phyloP scores from a whole-genome alignment of 2,888 invertebrate genomes.

The Melipona beecheii region DNA sequence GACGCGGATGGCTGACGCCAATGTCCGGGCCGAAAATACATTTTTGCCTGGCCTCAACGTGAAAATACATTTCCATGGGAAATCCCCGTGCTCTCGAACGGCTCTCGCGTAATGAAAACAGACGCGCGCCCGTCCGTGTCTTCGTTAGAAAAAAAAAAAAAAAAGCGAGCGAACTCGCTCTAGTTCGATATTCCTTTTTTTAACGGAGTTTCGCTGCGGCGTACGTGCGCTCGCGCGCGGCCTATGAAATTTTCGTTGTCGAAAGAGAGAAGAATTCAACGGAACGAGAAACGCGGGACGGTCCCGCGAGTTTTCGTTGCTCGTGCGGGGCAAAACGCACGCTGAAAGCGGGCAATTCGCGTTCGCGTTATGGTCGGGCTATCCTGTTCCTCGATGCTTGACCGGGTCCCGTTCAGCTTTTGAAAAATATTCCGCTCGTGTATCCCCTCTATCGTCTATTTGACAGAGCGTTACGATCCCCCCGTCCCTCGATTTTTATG shows the following conservation, averaged over 20 bases:
- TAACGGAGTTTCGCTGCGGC: not conserved
- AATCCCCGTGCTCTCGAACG: constrained; percentile 14
- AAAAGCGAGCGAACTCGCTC: not conserved
- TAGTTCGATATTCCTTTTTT: constrained; percentile 22
- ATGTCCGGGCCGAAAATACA: constrained; percentile 1
- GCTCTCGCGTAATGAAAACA: constrained; percentile 28
- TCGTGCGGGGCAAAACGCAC: not conserved
- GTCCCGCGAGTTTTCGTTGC: not conserved
- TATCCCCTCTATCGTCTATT: not conserved
- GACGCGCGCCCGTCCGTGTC: not conserved
- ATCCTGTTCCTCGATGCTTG: not conserved
- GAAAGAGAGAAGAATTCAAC: not conserved
- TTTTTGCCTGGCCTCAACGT: constrained; percentile 9
- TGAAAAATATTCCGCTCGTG: not conserved
- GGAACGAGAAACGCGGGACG: not conserved
- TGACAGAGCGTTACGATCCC: not conserved
- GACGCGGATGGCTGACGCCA: not conserved
- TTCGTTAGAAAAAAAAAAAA: constrained; percentile 24
- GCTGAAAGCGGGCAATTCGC: not conserved
- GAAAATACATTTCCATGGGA: constrained; percentile 34
- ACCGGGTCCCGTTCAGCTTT: not conserved
- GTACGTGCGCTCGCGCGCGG: not conserved
- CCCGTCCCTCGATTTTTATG: not conserved
- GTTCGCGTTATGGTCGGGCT: not conserved
- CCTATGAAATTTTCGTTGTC: not conserved